Percentiles rank a stretch among this genome's conserved stretches.
Conservation (phyloP, 2,113 vertebrate species). For the Protobothrops flavoviridis region DNA sequence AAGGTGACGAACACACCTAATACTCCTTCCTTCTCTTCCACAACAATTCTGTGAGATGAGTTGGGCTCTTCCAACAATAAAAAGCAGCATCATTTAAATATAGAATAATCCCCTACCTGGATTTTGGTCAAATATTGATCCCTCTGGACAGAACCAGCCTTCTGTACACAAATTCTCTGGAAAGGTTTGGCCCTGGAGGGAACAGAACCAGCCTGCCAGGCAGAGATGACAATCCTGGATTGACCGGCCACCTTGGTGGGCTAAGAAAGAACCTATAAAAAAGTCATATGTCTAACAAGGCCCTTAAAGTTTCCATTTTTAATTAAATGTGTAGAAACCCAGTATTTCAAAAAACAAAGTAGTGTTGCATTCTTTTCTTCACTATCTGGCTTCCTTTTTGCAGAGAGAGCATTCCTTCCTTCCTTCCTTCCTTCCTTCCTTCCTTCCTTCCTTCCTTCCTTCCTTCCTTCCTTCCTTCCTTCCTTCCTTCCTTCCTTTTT, state of each 20-base stretch:
- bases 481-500: neutral
- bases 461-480: no score
- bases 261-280: conserved; percentile 76
- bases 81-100: neutral
- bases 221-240: conserved; percentile 77
- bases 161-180: conserved; percentile 73
- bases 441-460: neutral
- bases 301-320: neutral
- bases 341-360: neutral
- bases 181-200: conserved; percentile 74
- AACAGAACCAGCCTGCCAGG: conserved; percentile 80
- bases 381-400: neutral
- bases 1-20: neutral
- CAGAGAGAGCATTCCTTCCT: neutral
- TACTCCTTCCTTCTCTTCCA: neutral
- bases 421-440: neutral
- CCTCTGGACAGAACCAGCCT: conserved; percentile 85
- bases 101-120: conserved; percentile 66
- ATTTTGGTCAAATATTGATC: conserved; percentile 74
- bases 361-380: neutral
- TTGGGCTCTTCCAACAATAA: neutral
- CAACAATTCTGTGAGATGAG: no score
- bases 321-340: neutral
- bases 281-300: neutral
- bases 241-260: conserved; percentile 67